Evolutionary conservation across 2,113 vertebrate genomes (phyloP).

Genomic region (Phyllopteryx taeniolatus): DNA sequence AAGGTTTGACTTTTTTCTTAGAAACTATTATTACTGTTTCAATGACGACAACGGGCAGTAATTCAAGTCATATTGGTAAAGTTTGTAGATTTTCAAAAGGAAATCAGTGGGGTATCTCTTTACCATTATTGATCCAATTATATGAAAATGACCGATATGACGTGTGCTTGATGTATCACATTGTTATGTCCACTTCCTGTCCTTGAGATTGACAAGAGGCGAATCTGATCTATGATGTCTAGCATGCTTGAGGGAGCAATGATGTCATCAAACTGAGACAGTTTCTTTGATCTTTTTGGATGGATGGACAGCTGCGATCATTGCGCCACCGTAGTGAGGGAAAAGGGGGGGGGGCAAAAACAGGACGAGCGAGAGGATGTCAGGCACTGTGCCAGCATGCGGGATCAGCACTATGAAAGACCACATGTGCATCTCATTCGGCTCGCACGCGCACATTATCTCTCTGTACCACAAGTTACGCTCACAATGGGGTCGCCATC

Average conservation of each 20-base stretch:
- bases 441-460: slow-evolving; percentile 23
- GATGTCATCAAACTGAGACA: slow-evolving; percentile 42
- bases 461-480: slow-evolving; percentile 9
- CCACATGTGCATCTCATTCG: slow-evolving; percentile 40
- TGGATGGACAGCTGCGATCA: slow-evolving; percentile 14
- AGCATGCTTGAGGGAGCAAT: slow-evolving; percentile 23
- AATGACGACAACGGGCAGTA: too few species aligned
- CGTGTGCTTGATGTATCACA: slow-evolving; percentile 20
- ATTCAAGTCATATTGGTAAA: too few species aligned
- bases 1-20: too few species aligned
- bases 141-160: too few species aligned
- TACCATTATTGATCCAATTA: too few species aligned
- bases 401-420: slow-evolving; percentile 46
- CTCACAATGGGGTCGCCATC: background rate
- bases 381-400: slow-evolving; percentile 61
- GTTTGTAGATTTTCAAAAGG: too few species aligned
- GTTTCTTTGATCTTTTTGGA: background rate
- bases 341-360: slow-evolving; percentile 4
- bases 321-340: slow-evolving; percentile 31
- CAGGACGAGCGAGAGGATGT: slow-evolving; percentile 24
- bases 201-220: slow-evolving; percentile 40
- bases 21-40: too few species aligned
- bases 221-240: slow-evolving; percentile 17
- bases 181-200: slow-evolving; percentile 46
- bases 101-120: too few species aligned